A percentile compares a stretch with the other conserved stretches of the same genome.
Conservation (phyloP, 2,888 invertebrate species). For the Epinotia nisella region DNA sequence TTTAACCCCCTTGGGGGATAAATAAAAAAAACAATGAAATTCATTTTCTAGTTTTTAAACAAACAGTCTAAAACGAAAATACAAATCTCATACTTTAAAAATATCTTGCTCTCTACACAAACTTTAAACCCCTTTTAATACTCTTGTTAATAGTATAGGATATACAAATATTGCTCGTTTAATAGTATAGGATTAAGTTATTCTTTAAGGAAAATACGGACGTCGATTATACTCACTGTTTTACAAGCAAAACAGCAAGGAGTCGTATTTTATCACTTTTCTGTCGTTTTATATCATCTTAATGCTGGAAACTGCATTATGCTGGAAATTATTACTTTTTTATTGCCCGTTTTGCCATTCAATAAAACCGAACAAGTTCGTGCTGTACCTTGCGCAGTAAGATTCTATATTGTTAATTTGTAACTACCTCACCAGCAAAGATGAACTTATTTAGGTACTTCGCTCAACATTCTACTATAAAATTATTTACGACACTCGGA, state of each 20-base stretch:
- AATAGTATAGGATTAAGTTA: no score
- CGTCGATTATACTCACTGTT: background rate
- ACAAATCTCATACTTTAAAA: no score
- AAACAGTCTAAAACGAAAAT: no score
- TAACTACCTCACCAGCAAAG: no score
- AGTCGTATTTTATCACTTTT: background rate
- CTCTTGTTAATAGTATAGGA: no score
- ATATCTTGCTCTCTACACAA: no score
- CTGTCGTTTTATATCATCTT: background rate
- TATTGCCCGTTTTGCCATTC: background rate
- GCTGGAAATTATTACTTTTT: conserved; percentile 20
- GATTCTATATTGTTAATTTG: background rate
- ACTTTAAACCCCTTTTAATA: no score
- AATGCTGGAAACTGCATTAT: conserved; percentile 5
- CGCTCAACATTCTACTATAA: no score
- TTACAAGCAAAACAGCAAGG: background rate
- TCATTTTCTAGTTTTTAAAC: no score
- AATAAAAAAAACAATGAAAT: no score
- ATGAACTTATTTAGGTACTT: background rate
- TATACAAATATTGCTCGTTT: no score
- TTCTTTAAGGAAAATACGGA: background rate
- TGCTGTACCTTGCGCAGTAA: background rate
- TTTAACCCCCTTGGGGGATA: no score
- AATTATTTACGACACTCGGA: background rate
- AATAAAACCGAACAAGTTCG: background rate